Evolutionary conservation across 2,888 invertebrate genomes (phyloP), one percentile per base, ranked within the genome.

Genomic region (Pasiphila rectangulata): DNA sequence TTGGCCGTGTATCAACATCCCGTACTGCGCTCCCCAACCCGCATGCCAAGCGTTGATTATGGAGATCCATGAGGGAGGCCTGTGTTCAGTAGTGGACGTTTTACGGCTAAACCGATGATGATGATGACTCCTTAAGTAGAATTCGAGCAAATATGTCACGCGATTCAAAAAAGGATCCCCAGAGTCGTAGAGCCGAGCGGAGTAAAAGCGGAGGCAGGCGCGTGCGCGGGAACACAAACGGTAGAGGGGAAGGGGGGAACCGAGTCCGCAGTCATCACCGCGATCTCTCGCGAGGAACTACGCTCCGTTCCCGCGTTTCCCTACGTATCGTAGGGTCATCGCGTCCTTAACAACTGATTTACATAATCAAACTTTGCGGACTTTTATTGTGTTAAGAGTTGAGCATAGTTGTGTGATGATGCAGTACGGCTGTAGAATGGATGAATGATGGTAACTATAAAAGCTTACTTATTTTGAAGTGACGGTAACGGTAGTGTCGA

Each of bases 401-500:
- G 46, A 29, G 38, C n/a, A n/a, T n/a, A n/a, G n/a, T n/a, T n/a
- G n/a, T n/a, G n/a, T n/a, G 35, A 40, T 46, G 46, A 37, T 46
- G 50, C 54, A 47, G 42, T 38, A 40, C 45, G 75, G 72, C 54
- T 69, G 67, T 67, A 72, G 72, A 76, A 75, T 65, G 69, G 74
- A 79, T 81, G 75, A 78, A 76, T 78, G 69, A 81, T 83, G 71
- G 75, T 73, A 77, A 81, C 76, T 80, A 80, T 72, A 70, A 9
- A 32, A 25, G 25, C 25, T 32, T 4, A 16, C 64, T 58, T 56
- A 52, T 60, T 63, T 50, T 51, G 38, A 48, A 43, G 25, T 50
- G 56, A n/a, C n/a, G n/a, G n/a, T n/a, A 57, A 47, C 64, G 53
- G 61, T 46, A 52, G 46, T 61, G 61, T 63, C 59, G 54, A 59